Evolutionary conservation across 2,888 invertebrate species (phyloP), one percentile per base, ranked within the genome.

Genomic region (Philereme vetulata): DNA sequence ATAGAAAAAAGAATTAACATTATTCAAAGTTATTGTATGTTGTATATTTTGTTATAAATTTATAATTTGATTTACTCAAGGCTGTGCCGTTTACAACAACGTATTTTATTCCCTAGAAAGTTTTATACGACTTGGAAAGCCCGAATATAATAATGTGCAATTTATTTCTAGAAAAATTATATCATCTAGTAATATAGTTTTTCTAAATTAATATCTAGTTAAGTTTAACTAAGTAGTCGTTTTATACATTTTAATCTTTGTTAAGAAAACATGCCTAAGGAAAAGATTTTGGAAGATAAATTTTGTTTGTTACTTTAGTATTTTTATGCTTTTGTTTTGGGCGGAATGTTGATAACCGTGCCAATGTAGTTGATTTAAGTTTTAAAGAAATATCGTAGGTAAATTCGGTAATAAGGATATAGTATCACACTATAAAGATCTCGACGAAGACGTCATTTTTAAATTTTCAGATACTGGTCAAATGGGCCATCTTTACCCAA

Each of bases 1-100:
- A 21, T 21, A 21, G 21, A 21, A 21, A 21, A 21, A 21, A 2
- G 21, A 21, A 21, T 21, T 21, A 21, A 1, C 1, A 21, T 21
- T 1, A 21, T 21, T 21, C 21, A 21, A 21, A 21, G 21, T 21
- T 21, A 21, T 21, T 21, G 21, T 2, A 21, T 21, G 21, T 21
- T 21, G 21, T 21, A 1, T 8, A 36, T 46, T 5, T 55, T n/a
- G 34, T 32, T 32, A 50, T 46, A 6, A n/a, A 51, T 40, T 43
- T 58, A 42, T 58, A 57, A 43, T 58, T 56, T 49, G 56, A 49
- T 53, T 61, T 61, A 61, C 53, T 50, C 4, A 49, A 48, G 61
- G 61, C 61, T 61, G 61, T 61, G 61, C 53, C 53, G 45, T 46
- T 46, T 11, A 36, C 43, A 50, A 46, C 38, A 53, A 49, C 49